Evolutionary conservation across 2,113 vertebrate species (phyloP).

Genomic region (Apus apus): DNA sequence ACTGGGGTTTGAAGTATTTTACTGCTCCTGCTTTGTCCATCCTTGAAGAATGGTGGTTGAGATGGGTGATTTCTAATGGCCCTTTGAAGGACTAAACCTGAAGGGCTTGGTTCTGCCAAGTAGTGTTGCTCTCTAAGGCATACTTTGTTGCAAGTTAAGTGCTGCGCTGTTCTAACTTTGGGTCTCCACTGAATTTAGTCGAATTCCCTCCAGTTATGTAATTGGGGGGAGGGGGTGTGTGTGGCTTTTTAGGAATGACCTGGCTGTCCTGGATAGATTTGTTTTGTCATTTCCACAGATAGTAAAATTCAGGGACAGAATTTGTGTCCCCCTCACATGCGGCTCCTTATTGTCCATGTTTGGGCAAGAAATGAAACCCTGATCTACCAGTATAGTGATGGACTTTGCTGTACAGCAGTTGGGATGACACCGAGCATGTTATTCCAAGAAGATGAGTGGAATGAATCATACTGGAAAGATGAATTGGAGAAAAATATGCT

Average conservation of each 20-base stretch:
- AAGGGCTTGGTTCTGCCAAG: neutral
- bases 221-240: neutral
- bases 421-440: neutral
- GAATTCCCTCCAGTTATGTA: neutral
- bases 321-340: neutral
- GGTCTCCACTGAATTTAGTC: neutral
- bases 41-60: neutral
- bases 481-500: neutral
- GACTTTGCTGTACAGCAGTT: neutral
- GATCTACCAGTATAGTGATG: neutral
- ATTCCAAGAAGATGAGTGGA: neutral
- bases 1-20: neutral
- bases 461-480: neutral
- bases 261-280: neutral
- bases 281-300: neutral
- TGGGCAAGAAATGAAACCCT: neutral
- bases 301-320: neutral
- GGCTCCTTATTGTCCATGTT: neutral
- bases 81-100: neutral
- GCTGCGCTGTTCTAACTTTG: neutral
- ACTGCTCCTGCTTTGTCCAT: neutral
- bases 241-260: neutral
- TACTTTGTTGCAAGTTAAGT: fast-evolving
- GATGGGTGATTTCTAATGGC: neutral
- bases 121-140: fast-evolving